Conservation (phyloP, 2,113 vertebrate species). For the Brevimyrus niger region DNA sequence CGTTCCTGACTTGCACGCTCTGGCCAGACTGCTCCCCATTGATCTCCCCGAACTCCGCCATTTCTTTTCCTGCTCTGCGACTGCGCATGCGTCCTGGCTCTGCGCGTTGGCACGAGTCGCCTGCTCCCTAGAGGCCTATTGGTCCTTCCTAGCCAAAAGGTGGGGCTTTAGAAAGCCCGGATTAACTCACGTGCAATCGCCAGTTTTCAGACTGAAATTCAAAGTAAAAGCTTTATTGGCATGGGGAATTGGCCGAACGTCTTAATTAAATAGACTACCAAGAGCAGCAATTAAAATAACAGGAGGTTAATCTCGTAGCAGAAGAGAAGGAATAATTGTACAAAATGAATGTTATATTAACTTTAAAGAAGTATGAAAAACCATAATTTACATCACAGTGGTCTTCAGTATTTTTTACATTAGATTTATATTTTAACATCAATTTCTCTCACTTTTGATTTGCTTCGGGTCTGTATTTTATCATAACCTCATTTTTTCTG, state of each 20-base stretch:
- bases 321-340: background rate
- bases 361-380: background rate
- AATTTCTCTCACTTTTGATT: background rate
- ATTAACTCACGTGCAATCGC: background rate
- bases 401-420: background rate
- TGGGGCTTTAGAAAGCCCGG: background rate
- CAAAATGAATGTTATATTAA: background rate
- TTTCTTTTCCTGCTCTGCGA: constrained; percentile 26
- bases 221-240: constrained; percentile 11
- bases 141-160: background rate
- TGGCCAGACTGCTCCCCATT: background rate
- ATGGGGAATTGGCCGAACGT: background rate
- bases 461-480: background rate
- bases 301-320: background rate
- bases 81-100: background rate
- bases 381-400: background rate
- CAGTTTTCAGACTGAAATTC: background rate
- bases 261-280: constrained; percentile 8
- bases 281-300: constrained; percentile 19
- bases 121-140: background rate
- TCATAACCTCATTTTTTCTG: background rate
- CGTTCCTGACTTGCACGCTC: constrained; percentile 14
- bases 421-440: background rate
- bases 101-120: constrained; percentile 44
- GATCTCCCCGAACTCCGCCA: constrained; percentile 49